Evolutionary conservation across 2,888 invertebrate species (phyloP), one percentile per base, ranked within the genome.

Genomic region (Shargacucullia verbasci): DNA sequence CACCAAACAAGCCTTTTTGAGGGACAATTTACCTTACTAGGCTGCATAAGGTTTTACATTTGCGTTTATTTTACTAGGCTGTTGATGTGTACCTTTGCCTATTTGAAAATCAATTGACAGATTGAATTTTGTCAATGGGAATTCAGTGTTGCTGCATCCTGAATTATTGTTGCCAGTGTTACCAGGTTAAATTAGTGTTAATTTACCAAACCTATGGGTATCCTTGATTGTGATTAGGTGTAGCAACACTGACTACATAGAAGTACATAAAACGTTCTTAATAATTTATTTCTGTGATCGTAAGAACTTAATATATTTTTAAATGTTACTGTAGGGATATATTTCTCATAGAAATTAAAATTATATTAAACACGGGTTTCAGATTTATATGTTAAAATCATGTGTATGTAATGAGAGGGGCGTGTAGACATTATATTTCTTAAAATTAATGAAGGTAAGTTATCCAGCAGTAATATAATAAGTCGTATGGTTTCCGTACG

Each of bases 11-110:
- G 98, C 97, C 0, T 95, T 95, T 76, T 88, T 98, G 48, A 95
- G 96, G 63, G 95, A 97, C 81, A 98, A 98, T 88, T 90, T 96
- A 79, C 94, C 95, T 9, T 97, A 96, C 84, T 96, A 79, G 58
- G 39, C 44, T 49, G 29, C 38, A 6, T 15, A 33, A 5, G 15
- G 9, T n/a, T 15, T 27, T 49, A 33, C 44, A 20, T 49, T 54
- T 56, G 48, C 60, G 40, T 41, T 34, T 31, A 46, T 6, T 12
- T 11, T 6, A 41, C 11, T 38, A 47, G 48, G 58, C 58, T 48
- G 40, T 15, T 8, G 13, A 33, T 35, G 20, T n/a, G 39, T 53
- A 25, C 45, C 71, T 65, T 46, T 9, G 38, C 47, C 48, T 44
- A 27, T 1, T 20, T 12, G 14, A 25, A n/a, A 15, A 38, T 48